These are phyloP conservation scores for Thunnus albacares DNA, from an alignment of 2,797 vertebrate species.

Conservation along the genomic window DNA sequence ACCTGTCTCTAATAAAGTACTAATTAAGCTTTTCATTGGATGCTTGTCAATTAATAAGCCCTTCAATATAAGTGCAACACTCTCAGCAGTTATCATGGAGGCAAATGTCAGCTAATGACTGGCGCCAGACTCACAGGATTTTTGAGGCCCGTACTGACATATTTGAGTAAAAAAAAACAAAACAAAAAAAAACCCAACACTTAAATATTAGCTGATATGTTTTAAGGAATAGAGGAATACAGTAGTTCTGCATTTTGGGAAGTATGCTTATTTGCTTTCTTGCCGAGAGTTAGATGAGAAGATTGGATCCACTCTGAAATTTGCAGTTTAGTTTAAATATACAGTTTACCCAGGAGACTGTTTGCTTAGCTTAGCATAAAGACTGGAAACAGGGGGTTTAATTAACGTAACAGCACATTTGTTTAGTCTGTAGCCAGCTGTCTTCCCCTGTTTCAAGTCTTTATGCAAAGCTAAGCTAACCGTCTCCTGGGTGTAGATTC, in stretches of 20 bases:
- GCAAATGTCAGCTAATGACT: neutral
- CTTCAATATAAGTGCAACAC: neutral
- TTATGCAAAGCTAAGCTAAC: neutral
- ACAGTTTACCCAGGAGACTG: neutral
- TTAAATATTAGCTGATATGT: neutral
- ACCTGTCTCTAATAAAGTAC: conserved; percentile 28
- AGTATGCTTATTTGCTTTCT: neutral
- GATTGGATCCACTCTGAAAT: neutral
- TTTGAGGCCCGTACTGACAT: neutral
- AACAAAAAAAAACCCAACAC: neutral
- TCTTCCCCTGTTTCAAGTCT: neutral
- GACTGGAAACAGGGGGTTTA: neutral
- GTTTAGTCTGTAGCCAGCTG: neutral
- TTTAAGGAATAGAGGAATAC: neutral
- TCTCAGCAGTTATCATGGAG: neutral
- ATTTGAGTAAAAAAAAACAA: neutral
- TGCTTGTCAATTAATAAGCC: conserved; percentile 4
- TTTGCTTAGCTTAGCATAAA: neutral
- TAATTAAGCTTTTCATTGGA: conserved; percentile 25
- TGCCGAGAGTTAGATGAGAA: neutral
- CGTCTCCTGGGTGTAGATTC: neutral
- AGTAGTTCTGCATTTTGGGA: neutral
- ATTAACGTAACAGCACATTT: neutral
- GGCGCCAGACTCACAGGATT: neutral
- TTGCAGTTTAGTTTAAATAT: neutral